These are phyloP conservation scores for Hyphantria cunea DNA, from an alignment of 1,140 invertebrate genomes.

Conservation along the genomic window DNA sequence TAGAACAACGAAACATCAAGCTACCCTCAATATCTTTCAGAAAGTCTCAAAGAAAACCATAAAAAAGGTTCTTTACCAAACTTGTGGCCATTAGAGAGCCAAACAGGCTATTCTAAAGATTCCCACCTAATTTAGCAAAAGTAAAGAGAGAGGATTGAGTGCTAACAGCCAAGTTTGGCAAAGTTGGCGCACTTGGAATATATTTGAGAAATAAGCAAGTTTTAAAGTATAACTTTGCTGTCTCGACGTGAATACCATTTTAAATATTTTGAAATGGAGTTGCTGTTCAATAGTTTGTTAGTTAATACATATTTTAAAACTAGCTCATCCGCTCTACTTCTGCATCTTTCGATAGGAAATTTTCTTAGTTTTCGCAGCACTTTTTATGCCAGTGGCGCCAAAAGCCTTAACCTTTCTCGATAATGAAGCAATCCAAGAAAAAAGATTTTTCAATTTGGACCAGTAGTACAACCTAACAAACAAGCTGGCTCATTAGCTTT, in stretches of 20 bases:
- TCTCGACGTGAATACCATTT: background rate
- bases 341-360: no score
- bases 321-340: no score
- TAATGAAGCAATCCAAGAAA: no score
- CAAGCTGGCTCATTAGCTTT: no score
- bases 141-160: constrained; percentile 3
- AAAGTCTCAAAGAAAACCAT: background rate
- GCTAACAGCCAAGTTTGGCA: constrained; percentile 14
- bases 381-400: no score
- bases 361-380: no score
- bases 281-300: background rate
- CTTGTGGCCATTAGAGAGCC: background rate
- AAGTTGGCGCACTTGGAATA: background rate
- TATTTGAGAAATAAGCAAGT: background rate
- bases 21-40: no score
- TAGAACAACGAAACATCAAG: no score
- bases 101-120: constrained; percentile 1
- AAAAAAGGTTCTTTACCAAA: background rate
- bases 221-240: constrained; percentile 1
- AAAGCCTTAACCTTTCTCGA: no score
- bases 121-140: constrained; percentile 4
- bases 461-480: no score
- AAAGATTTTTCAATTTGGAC: no score
- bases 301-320: no score
- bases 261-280: background rate